Percentiles rank a stretch among this genome's conserved stretches.
Conservation (phyloP, 2,888 invertebrate species). For the Acrocyrtus sp. region DNA sequence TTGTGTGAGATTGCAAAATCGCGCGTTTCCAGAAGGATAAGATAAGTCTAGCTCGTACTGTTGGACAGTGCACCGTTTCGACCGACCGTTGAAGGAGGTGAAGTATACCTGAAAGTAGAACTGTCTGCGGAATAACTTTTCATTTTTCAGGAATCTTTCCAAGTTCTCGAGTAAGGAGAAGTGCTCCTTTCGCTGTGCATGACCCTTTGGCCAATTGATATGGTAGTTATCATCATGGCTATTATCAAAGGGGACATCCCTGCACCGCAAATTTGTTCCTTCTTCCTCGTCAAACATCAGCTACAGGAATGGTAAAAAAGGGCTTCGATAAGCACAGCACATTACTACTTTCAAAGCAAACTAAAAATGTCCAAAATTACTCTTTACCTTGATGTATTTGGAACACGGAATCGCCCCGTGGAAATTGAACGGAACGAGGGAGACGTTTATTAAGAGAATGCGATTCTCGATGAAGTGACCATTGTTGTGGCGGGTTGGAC, state of each 20-base stretch:
- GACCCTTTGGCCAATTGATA: constrained; percentile 44
- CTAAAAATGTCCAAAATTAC: neutral
- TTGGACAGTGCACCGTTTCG: constrained; percentile 44
- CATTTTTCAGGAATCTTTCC: constrained; percentile 44
- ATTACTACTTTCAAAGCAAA: neutral
- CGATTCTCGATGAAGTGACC: constrained; percentile 39
- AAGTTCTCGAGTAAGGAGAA: constrained; percentile 46
- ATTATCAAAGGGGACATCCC: constrained; percentile 33
- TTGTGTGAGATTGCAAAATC: constrained; percentile 31
- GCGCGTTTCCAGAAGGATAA: constrained; percentile 36
- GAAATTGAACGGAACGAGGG: constrained; percentile 44
- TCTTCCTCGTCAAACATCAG: constrained; percentile 49
- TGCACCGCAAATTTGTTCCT: constrained; percentile 32
- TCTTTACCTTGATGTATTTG: constrained; percentile 41
- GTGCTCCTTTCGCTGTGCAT: constrained; percentile 36
- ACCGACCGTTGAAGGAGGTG: constrained; percentile 26
- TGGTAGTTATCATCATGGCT: constrained; percentile 28
- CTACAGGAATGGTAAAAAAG: no score
- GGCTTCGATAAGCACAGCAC: neutral
- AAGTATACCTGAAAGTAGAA: constrained; percentile 55
- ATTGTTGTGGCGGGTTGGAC: constrained; percentile 10
- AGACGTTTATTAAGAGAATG: constrained; percentile 39
- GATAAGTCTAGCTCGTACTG: constrained; percentile 48
- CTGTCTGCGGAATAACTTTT: constrained; percentile 37
- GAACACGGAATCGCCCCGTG: constrained; percentile 41